These are phyloP conservation scores for Megastigmus dorsalis DNA, from an alignment of 2,888 invertebrate genomes.

Conservation along the genomic window DNA sequence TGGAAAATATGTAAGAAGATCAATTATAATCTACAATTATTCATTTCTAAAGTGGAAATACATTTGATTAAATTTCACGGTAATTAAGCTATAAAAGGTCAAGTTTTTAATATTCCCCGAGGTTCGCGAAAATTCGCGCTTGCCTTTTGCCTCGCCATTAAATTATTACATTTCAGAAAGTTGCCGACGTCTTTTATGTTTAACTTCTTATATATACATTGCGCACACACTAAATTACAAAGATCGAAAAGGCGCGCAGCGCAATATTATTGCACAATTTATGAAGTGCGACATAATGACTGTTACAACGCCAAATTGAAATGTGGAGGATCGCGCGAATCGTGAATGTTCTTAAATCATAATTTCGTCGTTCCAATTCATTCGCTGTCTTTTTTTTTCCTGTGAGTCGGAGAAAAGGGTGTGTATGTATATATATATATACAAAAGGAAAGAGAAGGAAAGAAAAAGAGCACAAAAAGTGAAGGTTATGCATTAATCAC, in stretches of 20 bases:
- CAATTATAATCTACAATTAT: too few species aligned
- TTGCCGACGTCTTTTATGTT: background rate
- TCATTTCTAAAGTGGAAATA: too few species aligned
- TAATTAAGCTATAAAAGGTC: too few species aligned
- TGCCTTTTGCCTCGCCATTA: background rate
- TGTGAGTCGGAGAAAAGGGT: background rate
- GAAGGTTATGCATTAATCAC: constrained; percentile 44
- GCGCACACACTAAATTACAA: background rate
- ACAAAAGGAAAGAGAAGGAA: background rate
- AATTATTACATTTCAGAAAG: background rate
- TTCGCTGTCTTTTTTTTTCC: too few species aligned
- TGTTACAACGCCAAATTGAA: constrained; percentile 29
- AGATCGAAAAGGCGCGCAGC: background rate
- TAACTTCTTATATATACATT: background rate
- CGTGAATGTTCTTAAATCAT: constrained; percentile 6
- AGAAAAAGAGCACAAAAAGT: constrained; percentile 23
- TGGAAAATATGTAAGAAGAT: too few species aligned
- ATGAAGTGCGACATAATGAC: constrained; percentile 31
- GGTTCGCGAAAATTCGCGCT: too few species aligned
- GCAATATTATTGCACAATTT: constrained; percentile 9
- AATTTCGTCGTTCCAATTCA: constrained; percentile 38
- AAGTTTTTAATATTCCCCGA: too few species aligned
- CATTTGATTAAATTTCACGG: too few species aligned
- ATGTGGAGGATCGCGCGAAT: background rate
- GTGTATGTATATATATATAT: too few species aligned